Base-by-base conservation (phyloP, 2,113 vertebrate species). In the Chloropsis cyanopogon region DNA sequence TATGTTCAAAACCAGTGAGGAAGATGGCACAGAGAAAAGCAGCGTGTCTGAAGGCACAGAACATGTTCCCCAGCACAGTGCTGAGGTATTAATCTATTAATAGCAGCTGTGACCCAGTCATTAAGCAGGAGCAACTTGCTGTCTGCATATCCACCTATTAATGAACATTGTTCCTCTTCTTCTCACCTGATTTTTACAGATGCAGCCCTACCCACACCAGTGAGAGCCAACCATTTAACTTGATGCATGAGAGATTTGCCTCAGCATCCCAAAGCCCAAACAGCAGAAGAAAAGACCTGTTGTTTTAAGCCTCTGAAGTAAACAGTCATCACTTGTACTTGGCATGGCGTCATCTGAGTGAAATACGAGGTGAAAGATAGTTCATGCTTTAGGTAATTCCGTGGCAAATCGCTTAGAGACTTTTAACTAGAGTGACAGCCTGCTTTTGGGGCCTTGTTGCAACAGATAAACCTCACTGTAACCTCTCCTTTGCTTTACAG, bases 311-410 rank as follows among this genome's bases (percentile, higher is more conserved):
- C 29, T 86, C 64, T 46, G 35, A 82, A 60, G 66, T 68, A 92
- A 86, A 78, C 25, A 86, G 29, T 68, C 39, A 41, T 79, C 10
- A 3, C 56, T 78, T 68, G 24, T n/a, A 44, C 59, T 81, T 84
- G 56, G 37, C 41, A 57, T 82, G 52, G 11, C 59, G 47, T 25
- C 39, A 6, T 73, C 64, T 63, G 53, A 79, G 56, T n/a, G 37
- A 92, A 91, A 93, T 50, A 76, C 15, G 71, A 61, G 61, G 39
- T 82, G 93, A 91, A 95, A 85, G 61, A 87, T 50, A 82, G 86
- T 60, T 92, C 46, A 47, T 91, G 73, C 54, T 95, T 82, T 50
- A 71, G 39, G 73, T 69, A 91, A 89, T 82, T 57, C 13, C 1
- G 39, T 89, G 61, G 7, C 86, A 91, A 68, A 92, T 92, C 61